Conservation (phyloP, 2,797 vertebrate species). For the Dendrocincla tyrannina region DNA sequence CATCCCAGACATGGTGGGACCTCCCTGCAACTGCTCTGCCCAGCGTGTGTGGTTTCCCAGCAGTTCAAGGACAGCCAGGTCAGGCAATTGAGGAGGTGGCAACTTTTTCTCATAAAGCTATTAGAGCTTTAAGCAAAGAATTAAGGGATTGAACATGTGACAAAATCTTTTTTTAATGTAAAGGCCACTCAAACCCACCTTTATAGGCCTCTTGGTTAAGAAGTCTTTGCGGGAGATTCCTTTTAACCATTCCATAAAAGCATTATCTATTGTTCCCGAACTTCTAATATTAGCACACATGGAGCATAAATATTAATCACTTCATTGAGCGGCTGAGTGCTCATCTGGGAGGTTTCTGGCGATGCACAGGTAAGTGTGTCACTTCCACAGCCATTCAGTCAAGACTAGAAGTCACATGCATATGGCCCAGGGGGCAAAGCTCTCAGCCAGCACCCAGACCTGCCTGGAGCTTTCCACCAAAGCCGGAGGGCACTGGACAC, state of each 20-base stretch:
- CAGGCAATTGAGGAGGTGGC: accelerated
- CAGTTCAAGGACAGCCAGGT: background rate
- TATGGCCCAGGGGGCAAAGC: background rate
- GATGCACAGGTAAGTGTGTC: background rate
- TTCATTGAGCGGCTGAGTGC: background rate
- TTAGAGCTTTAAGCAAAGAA: background rate
- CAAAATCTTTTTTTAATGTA: background rate
- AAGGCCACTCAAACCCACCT: background rate
- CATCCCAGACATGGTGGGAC: background rate
- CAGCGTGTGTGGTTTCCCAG: background rate
- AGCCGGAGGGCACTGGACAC: background rate
- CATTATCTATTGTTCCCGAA: background rate
- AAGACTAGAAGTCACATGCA: background rate
- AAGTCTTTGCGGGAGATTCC: background rate
- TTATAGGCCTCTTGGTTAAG: background rate
- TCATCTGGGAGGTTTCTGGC: background rate
- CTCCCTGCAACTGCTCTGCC: background rate
- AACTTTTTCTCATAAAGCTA: background rate
- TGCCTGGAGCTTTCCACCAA: background rate
- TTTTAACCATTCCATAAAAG: background rate
- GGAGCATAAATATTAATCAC: background rate
- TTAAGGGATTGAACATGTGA: background rate
- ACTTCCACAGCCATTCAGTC: background rate
- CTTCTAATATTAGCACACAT: background rate
- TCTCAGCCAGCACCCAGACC: background rate